A percentile compares a stretch with the other conserved stretches of the same genome.
Evolutionary conservation across 2,888 invertebrate genomes (phyloP).

Genomic region (Periphyllus acericola): DNA sequence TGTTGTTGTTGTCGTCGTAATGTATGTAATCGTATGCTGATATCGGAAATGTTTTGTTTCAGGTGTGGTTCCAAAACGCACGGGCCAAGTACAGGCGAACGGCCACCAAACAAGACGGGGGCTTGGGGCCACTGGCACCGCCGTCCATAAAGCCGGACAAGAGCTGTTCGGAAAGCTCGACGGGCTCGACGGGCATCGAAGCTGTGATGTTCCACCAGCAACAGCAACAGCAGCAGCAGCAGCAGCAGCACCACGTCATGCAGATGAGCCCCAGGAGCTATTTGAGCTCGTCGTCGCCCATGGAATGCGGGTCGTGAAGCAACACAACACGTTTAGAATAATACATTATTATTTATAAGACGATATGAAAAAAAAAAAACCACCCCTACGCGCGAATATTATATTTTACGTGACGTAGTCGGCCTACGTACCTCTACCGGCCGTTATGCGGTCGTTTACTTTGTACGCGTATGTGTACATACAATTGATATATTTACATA

Average conservation of each 20-base stretch:
- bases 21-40: too few species aligned
- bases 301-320: conserved; percentile 51
- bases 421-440: too few species aligned
- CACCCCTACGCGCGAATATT: not conserved
- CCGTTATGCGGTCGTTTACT: not conserved
- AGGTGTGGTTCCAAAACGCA: conserved; percentile 97
- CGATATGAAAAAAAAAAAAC: not conserved
- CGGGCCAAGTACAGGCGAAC: conserved; percentile 92
- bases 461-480: not conserved
- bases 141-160: conserved; percentile 70
- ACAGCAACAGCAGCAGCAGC: conserved; percentile 48
- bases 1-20: too few species aligned
- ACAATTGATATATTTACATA: not conserved
- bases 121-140: conserved; percentile 40
- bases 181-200: conserved; percentile 56
- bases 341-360: not conserved
- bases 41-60: conserved; percentile 67
- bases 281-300: conserved; percentile 53
- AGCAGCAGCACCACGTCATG: conserved; percentile 48
- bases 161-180: conserved; percentile 72
- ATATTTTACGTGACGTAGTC: too few species aligned
- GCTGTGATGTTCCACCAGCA: conserved; percentile 59
- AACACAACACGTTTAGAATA: not conserved
- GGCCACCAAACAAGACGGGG: conserved; percentile 76
- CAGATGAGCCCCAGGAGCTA: conserved; percentile 60